Evolutionary conservation across 2,797 vertebrate species (phyloP).

Genomic region (Sebastes glaucus): DNA sequence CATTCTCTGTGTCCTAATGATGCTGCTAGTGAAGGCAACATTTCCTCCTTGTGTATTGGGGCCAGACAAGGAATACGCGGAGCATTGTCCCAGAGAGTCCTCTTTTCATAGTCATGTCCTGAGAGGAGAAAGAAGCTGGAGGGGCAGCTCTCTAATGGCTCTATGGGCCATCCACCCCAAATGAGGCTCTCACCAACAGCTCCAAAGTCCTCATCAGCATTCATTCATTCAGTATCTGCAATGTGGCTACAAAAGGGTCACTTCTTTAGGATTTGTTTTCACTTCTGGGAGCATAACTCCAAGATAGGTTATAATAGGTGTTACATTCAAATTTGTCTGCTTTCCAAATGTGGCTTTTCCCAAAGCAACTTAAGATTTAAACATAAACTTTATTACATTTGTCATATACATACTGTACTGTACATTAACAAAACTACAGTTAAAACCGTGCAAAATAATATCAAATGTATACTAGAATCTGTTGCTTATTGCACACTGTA

Average conservation of each 20-base stretch:
- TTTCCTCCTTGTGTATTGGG: constrained; percentile 80
- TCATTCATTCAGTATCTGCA: constrained; percentile 23
- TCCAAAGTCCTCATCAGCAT: constrained; percentile 46
- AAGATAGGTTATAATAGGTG: neutral
- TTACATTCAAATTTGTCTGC: too few species aligned
- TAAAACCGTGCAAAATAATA: neutral
- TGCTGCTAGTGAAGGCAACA: neutral
- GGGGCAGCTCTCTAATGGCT: constrained; percentile 46
- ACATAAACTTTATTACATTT: neutral
- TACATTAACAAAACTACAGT: neutral
- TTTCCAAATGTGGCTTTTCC: neutral
- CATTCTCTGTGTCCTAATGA: neutral
- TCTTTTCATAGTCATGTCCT: constrained; percentile 81
- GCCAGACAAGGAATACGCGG: constrained; percentile 83
- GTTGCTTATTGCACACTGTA: too few species aligned
- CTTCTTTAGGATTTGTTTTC: neutral
- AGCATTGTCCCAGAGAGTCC: constrained; percentile 47
- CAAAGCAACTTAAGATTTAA: neutral
- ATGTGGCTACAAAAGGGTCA: neutral
- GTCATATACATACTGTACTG: too few species aligned
- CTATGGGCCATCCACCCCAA: constrained; percentile 51
- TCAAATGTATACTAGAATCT: neutral
- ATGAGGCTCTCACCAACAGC: constrained; percentile 48
- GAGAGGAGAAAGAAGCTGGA: constrained; percentile 45
- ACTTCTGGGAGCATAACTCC: neutral